Evolutionary conservation across 2,888 invertebrate species (phyloP).

Genomic region (Stenurella melanura): DNA sequence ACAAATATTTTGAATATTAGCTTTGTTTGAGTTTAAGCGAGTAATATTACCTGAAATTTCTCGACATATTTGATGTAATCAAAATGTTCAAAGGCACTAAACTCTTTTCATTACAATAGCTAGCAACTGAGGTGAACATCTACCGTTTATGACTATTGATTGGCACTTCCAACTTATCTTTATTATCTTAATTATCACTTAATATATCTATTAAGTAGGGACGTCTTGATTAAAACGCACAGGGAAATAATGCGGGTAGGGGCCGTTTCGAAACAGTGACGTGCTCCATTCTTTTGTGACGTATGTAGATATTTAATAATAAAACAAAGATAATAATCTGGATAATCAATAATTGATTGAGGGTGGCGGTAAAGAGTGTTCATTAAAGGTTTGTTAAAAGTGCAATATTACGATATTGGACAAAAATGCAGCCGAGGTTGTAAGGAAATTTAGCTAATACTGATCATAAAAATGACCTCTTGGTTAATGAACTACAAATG

Average conservation of each 20-base stretch:
- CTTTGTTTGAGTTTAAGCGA: background rate
- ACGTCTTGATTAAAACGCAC: background rate
- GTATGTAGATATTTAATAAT: too few species aligned
- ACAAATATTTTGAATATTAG: background rate
- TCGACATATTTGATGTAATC: background rate
- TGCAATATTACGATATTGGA: too few species aligned
- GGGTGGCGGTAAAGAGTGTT: too few species aligned
- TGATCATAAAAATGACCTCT: too few species aligned
- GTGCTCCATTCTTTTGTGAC: too few species aligned
- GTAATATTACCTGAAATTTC: background rate
- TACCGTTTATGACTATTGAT: slow-evolving; percentile 29
- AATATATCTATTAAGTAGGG: slow-evolving; percentile 27
- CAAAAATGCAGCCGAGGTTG: too few species aligned
- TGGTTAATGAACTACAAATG: too few species aligned
- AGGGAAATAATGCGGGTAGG: slow-evolving; percentile 23
- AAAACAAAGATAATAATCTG: too few species aligned
- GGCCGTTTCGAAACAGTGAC: background rate
- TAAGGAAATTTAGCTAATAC: too few species aligned
- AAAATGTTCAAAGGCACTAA: background rate
- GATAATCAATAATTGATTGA: too few species aligned
- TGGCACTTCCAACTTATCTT: slow-evolving; percentile 27
- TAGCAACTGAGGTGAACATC: slow-evolving; percentile 12
- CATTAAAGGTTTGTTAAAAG: too few species aligned
- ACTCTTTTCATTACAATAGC: slow-evolving; percentile 2
- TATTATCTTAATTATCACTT: slow-evolving; percentile 37